Base-by-base conservation (phyloP, 2,888 invertebrate species). In the Latrodectus hesperus region DNA sequence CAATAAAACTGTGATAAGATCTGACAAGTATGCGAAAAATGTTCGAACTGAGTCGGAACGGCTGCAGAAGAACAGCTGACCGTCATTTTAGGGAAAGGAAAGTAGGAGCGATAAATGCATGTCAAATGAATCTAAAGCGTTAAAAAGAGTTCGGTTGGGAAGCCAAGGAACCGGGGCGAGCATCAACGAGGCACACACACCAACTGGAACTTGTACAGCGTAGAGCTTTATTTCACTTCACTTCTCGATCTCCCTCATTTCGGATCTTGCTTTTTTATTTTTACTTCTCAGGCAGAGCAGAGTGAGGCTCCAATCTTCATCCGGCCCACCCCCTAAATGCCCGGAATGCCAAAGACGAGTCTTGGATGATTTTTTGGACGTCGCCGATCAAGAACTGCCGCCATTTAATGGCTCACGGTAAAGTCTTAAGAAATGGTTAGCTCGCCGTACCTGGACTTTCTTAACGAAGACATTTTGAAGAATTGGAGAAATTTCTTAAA, bases 271-370 rank as follows among this genome's bases (percentile, higher is more conserved):
- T 17, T 26, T 52, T 38, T 60, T 82, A 9, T 70, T 53, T 70
- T 38, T 64, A n/a, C n/a, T 72, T 72, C 16, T 16, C 9, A n/a
- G n/a, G 14, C 55, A 79, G 55, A 71, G 17, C 79, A 64, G 73
- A 71, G 67, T 22, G 22, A 22, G 22, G 73, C 73, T 83, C 75
- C 76, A 83, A 83, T 83, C 83, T 76, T 83, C 60, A 76, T 83
- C 83, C 76, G 75, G 76, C 76, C 70, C 76, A 74, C 76, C 76
- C 70, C 70, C 76, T n/a, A n/a, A n/a, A n/a, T n/a, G 38, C 55
- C 75, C 16, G 38, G 83, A 83, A 83, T 83, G 64, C 83, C 76
- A 76, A 83, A 55, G 16, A 55, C 22, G 70, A 51, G 14, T 49
- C 16, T 16, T 14, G 6, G 8, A 55, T 14, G 55, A 55, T 55